Evolutionary conservation across 1,140 invertebrate genomes (phyloP).

Genomic region (Ridgeia piscesae): DNA sequence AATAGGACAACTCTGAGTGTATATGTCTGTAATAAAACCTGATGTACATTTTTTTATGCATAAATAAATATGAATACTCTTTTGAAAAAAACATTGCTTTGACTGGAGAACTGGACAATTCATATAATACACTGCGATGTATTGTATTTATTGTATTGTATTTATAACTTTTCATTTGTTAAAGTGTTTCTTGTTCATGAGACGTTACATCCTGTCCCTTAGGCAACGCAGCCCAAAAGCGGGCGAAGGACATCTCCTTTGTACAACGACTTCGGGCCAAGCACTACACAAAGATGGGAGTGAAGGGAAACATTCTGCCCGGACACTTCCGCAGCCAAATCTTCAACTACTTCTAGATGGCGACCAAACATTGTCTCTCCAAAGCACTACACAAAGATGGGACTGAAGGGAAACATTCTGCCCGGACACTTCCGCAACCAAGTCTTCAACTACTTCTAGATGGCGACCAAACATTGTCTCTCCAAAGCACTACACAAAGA

Average conservation of each 20-base stretch:
- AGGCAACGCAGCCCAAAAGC: not conserved
- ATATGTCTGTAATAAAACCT: no score
- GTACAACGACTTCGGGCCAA: constrained; percentile 81
- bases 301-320: constrained; percentile 84
- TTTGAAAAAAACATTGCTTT: no score
- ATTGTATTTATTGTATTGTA: no score
- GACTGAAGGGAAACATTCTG: constrained; percentile 80
- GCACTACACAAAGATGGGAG: constrained; percentile 73
- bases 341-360: constrained; percentile 45
- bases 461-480: no score
- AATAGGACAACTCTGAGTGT: no score
- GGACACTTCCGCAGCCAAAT: constrained; percentile 79
- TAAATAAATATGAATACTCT: no score
- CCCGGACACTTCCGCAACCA: constrained; percentile 80
- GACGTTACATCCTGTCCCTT: not conserved
- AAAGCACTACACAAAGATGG: constrained; percentile 75
- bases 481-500: constrained; percentile 70
- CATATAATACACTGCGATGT: no score
- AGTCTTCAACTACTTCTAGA: constrained; percentile 60
- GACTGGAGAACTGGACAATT: no score
- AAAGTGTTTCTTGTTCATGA: not conserved
- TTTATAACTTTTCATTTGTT: no score
- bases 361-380: no score
- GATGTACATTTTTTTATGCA: no score
- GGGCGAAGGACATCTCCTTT: constrained; percentile 77